Conservation (phyloP, 2,113 vertebrate species). For the Protobothrops flavoviridis region DNA sequence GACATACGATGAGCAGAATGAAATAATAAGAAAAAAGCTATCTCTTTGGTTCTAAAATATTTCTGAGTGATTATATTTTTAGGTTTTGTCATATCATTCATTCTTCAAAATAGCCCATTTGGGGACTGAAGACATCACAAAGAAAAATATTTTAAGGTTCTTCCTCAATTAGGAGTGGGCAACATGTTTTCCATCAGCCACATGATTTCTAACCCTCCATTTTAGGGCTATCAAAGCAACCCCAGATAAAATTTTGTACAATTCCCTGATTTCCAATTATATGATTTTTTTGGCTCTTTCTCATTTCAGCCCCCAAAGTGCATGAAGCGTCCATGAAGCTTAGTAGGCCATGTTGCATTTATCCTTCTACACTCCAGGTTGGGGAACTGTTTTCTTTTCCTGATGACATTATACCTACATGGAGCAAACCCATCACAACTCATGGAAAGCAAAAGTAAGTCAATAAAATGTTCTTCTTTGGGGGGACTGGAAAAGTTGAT, state of each 20-base stretch:
- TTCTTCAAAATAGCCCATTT: background rate
- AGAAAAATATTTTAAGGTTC: background rate
- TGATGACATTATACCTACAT: background rate
- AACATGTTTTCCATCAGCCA: background rate
- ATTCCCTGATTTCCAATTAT: background rate
- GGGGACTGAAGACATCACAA: background rate
- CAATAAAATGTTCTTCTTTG: background rate
- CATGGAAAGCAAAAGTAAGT: background rate
- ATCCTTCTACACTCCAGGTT: background rate
- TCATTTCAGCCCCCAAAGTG: background rate
- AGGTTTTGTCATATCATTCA: background rate
- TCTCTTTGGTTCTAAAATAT: background rate
- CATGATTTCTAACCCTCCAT: background rate
- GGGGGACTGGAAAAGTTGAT: background rate
- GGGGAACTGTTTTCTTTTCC: background rate
- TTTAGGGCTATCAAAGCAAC: background rate
- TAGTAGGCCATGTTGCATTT: background rate
- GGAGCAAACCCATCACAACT: background rate
- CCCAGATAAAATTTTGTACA: background rate
- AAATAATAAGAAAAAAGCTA: background rate
- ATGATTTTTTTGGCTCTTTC: background rate
- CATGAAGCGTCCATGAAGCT: background rate
- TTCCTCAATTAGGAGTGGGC: background rate
- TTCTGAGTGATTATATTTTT: background rate
- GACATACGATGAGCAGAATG: background rate